Evolutionary conservation across 2,888 invertebrate species (phyloP).

Genomic region (Noctua fimbriata): DNA sequence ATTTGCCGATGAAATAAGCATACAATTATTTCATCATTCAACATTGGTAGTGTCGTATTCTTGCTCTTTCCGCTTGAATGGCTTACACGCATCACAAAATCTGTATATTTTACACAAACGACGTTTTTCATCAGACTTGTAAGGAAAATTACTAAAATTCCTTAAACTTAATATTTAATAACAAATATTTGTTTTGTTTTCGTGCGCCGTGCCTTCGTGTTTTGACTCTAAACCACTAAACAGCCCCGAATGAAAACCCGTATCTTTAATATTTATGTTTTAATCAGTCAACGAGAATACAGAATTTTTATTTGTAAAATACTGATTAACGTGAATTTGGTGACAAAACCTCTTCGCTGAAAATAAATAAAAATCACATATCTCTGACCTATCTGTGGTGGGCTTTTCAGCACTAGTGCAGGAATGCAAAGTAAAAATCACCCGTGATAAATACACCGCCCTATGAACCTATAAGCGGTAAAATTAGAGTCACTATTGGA

Average conservation of each 20-base stretch:
- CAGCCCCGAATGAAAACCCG: neutral
- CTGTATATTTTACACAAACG: neutral
- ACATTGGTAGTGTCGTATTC: conserved; percentile 40
- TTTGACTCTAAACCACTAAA: neutral
- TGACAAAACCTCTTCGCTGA: too few relatives aligned
- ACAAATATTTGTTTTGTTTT: too few relatives aligned
- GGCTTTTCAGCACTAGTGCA: neutral
- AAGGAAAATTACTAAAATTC: neutral
- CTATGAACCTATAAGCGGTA: neutral
- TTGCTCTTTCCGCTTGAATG: conserved; percentile 35
- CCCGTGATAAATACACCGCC: neutral
- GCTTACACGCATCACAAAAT: conserved; percentile 49
- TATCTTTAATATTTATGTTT: neutral
- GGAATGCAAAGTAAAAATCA: neutral
- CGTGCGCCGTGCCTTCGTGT: neutral
- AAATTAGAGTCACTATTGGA: neutral
- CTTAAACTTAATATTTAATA: neutral
- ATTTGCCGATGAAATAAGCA: neutral
- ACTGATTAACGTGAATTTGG: neutral
- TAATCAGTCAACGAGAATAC: neutral
- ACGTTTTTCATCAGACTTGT: neutral
- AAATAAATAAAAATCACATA: neutral
- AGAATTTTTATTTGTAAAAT: neutral
- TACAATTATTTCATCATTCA: conserved; percentile 1
- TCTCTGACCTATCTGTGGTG: neutral